Percentiles rank a stretch among this genome's conserved stretches.
Evolutionary conservation across 2,797 vertebrate species (phyloP).

Genomic region (Dendrocincla fuliginosa): DNA sequence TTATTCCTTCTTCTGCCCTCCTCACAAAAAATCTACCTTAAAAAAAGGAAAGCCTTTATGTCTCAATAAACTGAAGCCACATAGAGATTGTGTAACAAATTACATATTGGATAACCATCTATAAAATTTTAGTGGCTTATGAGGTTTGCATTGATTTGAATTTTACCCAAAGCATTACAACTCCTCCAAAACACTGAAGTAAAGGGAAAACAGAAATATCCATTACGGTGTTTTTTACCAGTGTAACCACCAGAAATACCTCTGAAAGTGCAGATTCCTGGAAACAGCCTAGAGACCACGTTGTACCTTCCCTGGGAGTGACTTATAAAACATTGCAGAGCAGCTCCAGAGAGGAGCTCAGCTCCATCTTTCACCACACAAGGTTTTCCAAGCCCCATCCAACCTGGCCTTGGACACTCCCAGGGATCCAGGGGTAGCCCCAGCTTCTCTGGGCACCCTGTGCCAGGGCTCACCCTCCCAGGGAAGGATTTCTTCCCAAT

Average conservation of each 20-base stretch:
- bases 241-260: neutral
- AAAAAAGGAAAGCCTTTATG: constrained; percentile 54
- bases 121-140: constrained; percentile 60
- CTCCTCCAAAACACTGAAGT: neutral
- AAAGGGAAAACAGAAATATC: neutral
- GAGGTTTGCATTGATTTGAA: constrained; percentile 59
- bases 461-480: neutral
- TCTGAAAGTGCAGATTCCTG: neutral
- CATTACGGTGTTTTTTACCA: neutral
- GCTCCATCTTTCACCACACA: neutral
- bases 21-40: constrained; percentile 37
- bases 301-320: neutral
- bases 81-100: constrained; percentile 51
- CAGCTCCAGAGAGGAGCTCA: neutral
- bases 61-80: constrained; percentile 44
- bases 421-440: neutral
- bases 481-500: neutral
- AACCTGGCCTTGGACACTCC: neutral
- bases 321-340: neutral
- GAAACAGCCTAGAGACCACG: neutral
- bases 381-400: neutral
- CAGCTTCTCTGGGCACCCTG: neutral
- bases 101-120: constrained; percentile 61
- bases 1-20: constrained; percentile 51
- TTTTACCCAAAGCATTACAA: constrained; percentile 45